These are phyloP conservation scores for Luidia sarsii DNA, from an alignment of 53 echinoderm and acorn worm genomes.

Conservation along the genomic window DNA sequence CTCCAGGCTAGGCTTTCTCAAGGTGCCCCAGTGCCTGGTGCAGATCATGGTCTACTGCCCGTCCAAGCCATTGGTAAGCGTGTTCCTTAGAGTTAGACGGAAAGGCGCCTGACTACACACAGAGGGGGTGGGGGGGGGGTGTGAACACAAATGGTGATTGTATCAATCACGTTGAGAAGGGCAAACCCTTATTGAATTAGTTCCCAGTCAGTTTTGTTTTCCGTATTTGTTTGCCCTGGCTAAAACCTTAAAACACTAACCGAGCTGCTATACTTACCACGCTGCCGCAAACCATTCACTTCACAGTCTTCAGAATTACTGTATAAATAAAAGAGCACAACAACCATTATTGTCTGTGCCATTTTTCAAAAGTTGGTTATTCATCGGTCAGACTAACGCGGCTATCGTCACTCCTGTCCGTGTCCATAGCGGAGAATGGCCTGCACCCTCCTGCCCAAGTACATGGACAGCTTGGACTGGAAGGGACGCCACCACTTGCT, in stretches of 20 bases:
- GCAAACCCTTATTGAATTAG: no score
- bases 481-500: conserved; percentile 89
- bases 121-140: no score
- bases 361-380: neutral
- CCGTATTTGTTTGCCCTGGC: no score
- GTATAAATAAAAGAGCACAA: no score
- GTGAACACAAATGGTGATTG: no score
- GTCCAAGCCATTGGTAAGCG: conserved; percentile 68
- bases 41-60: conserved; percentile 70
- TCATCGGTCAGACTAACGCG: neutral
- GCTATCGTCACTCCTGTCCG: neutral
- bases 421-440: conserved; percentile 71
- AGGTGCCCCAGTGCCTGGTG: conserved; percentile 59
- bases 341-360: neutral
- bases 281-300: no score
- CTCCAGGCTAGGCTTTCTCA: conserved; percentile 33
- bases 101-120: no score
- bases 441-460: conserved; percentile 58
- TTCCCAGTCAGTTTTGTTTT: no score
- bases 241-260: no score
- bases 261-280: no score
- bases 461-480: conserved; percentile 83
- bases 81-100: neutral
- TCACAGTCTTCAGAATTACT: no score
- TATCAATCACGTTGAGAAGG: no score